Base-by-base conservation (phyloP, 2,797 vertebrate species). In the Crypturellus tataupa region DNA sequence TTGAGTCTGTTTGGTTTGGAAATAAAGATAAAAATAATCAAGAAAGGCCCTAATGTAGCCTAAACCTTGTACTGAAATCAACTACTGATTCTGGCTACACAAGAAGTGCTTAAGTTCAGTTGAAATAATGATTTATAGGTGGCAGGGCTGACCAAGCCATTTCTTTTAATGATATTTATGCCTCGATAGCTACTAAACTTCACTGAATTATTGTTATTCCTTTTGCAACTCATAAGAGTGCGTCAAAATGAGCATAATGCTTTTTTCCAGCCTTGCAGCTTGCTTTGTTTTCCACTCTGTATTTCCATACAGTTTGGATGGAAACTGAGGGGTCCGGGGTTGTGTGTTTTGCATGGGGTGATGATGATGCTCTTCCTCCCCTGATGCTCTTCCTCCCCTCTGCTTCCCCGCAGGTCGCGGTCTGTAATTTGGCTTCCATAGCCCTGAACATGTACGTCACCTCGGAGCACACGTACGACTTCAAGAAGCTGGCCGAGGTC, bases 361-460 rank as follows among this genome's bases (percentile, higher is more conserved):
- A 16, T 42, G 40, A 8, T n/a, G 14, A 1, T 3, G 0, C 15
- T 6, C 0, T 3, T 19, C 2, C 12, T 55, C 9, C 7, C 15
- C 59, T n/a, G 14, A 1, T 3, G 0, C 15, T 6, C 0, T 3
- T 19, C 2, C 12, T 55, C 9, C 7, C 15, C 33, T 15, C 29
- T 40, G 6, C 19, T 8, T 16, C 33, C 6, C 6, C 3, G 0
- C 80, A 98, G 98, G 98, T 98, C 49, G 99, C 99, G 0, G 99
- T 99, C 20, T 99, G 99, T 87, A 99, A 99, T 72, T 97, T 99
- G 97, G 99, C 99, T 44, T 99, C 99, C 24, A 85, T 99, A 2
- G 99, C 99, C 6, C 97, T 99, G 60, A 99, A 99, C 96, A 99
- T 99, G 99, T 99, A 99, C 1, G 99, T 99, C 92, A 99, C 99